Conservation (phyloP, 2,113 vertebrate species). For the Etheostoma cragini region DNA sequence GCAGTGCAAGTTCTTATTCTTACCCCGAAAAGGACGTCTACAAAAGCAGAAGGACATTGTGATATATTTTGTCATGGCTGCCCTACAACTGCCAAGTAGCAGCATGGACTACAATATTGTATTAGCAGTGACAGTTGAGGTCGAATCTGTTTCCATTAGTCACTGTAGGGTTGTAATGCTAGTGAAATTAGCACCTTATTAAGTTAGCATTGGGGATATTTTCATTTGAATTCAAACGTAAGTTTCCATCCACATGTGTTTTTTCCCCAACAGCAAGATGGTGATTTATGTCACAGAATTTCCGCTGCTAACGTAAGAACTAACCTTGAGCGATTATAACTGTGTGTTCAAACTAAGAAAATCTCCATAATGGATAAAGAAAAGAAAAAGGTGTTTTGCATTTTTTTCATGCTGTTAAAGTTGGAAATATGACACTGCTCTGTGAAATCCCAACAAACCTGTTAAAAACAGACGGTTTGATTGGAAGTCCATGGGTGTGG, state of each 20-base stretch:
- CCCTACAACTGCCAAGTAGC: conserved; percentile 10
- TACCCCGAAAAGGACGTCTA: conserved; percentile 33
- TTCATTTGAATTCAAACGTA: not conserved
- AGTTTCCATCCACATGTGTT: not conserved
- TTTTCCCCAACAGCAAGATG: not conserved
- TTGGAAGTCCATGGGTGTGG: no score
- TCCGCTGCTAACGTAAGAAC: conserved; percentile 17
- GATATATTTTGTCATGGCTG: conserved; percentile 31
- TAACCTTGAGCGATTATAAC: conserved; percentile 23
- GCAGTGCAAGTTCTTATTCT: conserved; percentile 43
- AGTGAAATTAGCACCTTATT: not conserved
- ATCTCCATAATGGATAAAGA: not conserved
- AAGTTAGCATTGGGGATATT: not conserved
- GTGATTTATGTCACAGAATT: not conserved
- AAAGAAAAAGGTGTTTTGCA: not conserved
- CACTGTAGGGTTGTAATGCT: not conserved
- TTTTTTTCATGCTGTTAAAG: not conserved
- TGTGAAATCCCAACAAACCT: not conserved
- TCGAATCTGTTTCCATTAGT: conserved; percentile 8
- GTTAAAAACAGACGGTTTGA: no score
- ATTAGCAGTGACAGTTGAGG: conserved; percentile 32
- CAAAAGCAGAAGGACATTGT: conserved; percentile 8
- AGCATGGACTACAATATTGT: conserved; percentile 12
- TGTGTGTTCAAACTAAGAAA: conserved; percentile 3
- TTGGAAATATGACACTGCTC: no score